Conservation (phyloP, 2,113 vertebrate species). For the Poecilia latipinna region DNA sequence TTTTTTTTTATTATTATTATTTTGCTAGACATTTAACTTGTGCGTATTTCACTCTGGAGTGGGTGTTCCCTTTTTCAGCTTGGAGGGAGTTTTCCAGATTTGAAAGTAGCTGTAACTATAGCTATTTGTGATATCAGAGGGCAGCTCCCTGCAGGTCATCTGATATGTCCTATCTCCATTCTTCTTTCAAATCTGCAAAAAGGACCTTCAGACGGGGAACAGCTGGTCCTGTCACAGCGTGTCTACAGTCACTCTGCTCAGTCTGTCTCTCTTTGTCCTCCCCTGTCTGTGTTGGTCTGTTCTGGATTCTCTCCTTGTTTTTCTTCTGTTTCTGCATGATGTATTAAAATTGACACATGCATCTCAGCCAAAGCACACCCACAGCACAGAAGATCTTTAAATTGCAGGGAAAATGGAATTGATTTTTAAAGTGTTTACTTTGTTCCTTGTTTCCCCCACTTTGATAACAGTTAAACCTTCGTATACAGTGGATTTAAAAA, state of each 20-base stretch:
- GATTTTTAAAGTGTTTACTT: neutral
- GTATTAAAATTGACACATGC: slow-evolving; percentile 25
- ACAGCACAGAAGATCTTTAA: neutral
- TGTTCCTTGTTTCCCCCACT: neutral
- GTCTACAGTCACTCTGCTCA: slow-evolving; percentile 40
- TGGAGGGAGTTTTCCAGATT: slow-evolving; percentile 44
- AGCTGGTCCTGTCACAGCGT: slow-evolving; percentile 57
- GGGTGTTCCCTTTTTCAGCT: slow-evolving; percentile 9
- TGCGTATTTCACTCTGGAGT: slow-evolving; percentile 3
- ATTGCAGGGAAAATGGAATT: neutral
- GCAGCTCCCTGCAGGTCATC: slow-evolving; percentile 36
- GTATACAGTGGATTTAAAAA: neutral
- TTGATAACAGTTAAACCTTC: neutral
- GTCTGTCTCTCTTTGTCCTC: slow-evolving; percentile 29
- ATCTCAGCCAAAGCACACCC: slow-evolving; percentile 48
- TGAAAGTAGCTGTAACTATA: slow-evolving; percentile 41
- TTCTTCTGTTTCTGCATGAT: slow-evolving; percentile 45
- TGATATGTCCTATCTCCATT: slow-evolving; percentile 34
- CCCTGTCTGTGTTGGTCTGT: slow-evolving; percentile 23
- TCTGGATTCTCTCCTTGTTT: slow-evolving; percentile 43
- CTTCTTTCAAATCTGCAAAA: slow-evolving; percentile 63
- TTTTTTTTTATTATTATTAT: too few species aligned
- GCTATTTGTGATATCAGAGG: slow-evolving; percentile 33
- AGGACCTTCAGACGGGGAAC: slow-evolving; percentile 43
- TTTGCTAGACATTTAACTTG: slow-evolving; percentile 1